Conservation (phyloP, 2,113 vertebrate genomes). For the Irena cyanogastra region DNA sequence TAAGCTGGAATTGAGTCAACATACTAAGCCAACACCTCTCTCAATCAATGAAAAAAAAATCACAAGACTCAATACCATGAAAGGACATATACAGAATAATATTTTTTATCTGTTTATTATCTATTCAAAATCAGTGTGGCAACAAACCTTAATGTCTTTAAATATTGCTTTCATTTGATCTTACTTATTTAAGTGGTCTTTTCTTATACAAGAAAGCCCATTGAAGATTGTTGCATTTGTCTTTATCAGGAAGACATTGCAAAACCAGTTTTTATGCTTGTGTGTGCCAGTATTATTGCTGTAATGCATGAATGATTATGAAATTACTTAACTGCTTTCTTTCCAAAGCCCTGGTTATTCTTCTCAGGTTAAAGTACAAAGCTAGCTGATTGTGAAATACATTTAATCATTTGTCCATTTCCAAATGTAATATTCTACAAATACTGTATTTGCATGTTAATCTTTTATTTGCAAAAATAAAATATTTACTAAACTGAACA, state of each 20-base stretch:
- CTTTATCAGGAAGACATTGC: not conserved
- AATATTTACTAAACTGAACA: not conserved
- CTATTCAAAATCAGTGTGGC: not conserved
- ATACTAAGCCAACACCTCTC: not conserved
- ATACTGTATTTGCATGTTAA: not conserved
- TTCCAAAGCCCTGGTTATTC: not conserved
- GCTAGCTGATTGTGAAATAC: not conserved
- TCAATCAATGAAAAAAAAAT: not conserved
- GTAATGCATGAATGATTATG: not conserved
- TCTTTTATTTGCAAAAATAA: not conserved
- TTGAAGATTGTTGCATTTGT: not conserved
- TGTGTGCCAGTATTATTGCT: not conserved
- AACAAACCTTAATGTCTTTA: not conserved
- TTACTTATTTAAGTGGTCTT: not conserved
- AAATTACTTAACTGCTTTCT: conserved; percentile 9
- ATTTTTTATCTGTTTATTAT: not conserved
- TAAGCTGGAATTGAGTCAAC: not conserved
- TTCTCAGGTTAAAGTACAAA: not conserved
- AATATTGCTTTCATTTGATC: not conserved
- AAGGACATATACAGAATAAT: not conserved
- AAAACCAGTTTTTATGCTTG: not conserved
- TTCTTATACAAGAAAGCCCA: not conserved
- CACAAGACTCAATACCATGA: not conserved
- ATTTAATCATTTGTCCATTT: not conserved
- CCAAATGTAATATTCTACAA: not conserved